A percentile compares a stretch with the other conserved stretches of the same genome.
Evolutionary conservation across 1,140 invertebrate species (phyloP).

Genomic region (Goniozus legneri): DNA sequence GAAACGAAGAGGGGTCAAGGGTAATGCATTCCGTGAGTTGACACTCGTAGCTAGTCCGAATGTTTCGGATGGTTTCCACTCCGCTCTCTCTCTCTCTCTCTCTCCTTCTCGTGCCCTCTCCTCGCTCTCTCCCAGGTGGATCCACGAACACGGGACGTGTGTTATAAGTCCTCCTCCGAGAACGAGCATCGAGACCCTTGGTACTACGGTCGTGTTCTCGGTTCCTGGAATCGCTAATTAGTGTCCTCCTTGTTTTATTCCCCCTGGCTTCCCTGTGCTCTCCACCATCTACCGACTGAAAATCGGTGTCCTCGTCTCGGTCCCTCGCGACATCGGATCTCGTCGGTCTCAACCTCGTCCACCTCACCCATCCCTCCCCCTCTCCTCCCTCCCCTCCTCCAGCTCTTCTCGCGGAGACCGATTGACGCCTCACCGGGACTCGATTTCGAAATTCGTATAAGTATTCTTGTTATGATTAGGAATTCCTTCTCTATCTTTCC

Average conservation of each 20-base stretch:
- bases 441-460: too few species aligned
- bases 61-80: constrained; percentile 34
- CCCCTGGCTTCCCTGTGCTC: constrained; percentile 23
- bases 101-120: constrained; percentile 17
- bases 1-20: constrained; percentile 21
- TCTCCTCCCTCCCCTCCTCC: constrained; percentile 1
- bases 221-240: constrained; percentile 48
- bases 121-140: constrained; percentile 21
- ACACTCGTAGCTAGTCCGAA: constrained; percentile 33
- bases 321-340: constrained; percentile 5
- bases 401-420: constrained; percentile 22
- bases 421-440: constrained; percentile 43
- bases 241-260: constrained; percentile 47
- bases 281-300: constrained; percentile 26
- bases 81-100: constrained; percentile 21
- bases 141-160: constrained; percentile 23
- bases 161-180: constrained; percentile 13
- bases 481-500: too few species aligned
- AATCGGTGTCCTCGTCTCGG: constrained; percentile 32
- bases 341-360: constrained; percentile 3
- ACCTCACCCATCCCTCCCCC: neutral
- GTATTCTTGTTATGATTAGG: too few species aligned
- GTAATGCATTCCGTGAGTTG: constrained; percentile 40
- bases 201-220: constrained; percentile 38
- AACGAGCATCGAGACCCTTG: neutral